phyloP scores from a whole-genome alignment of 1,140 invertebrate species.

The Heliconius melpomene region DNA sequence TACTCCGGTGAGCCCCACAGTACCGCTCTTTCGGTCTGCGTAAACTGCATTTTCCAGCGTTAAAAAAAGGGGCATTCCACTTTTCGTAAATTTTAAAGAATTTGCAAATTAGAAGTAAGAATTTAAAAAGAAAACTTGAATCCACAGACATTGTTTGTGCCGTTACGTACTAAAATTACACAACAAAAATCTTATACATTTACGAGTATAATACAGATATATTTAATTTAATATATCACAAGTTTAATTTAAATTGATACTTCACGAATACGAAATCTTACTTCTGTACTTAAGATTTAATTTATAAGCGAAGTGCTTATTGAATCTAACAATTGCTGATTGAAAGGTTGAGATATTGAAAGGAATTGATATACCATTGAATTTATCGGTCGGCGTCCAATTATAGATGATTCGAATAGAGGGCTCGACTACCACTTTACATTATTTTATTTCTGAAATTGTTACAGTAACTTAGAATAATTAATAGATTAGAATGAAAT shows the following conservation, averaged over 20 bases:
- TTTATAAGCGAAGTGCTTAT: conserved; percentile 12
- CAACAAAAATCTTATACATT: no score
- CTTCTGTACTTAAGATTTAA: background rate
- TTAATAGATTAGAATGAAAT: background rate
- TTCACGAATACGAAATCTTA: background rate
- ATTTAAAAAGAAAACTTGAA: no score
- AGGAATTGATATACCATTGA: conserved; percentile 6
- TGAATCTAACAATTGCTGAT: conserved; percentile 11
- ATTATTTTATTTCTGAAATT: background rate
- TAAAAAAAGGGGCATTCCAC: no score
- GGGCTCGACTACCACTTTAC: background rate
- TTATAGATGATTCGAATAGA: background rate
- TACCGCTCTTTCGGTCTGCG: no score
- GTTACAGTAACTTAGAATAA: conserved; percentile 5
- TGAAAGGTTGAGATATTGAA: conserved; percentile 11
- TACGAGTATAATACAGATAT: background rate
- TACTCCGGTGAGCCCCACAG: no score
- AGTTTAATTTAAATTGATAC: background rate
- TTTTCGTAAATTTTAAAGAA: no score
- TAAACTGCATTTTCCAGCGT: no score
- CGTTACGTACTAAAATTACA: no score
- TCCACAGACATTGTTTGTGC: no score
- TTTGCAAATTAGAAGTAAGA: no score
- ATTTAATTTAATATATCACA: background rate
- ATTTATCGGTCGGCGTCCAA: conserved; percentile 9